These are phyloP conservation scores for Stegastes partitus DNA, from an alignment of 2,113 vertebrate species.

Conservation along the genomic window DNA sequence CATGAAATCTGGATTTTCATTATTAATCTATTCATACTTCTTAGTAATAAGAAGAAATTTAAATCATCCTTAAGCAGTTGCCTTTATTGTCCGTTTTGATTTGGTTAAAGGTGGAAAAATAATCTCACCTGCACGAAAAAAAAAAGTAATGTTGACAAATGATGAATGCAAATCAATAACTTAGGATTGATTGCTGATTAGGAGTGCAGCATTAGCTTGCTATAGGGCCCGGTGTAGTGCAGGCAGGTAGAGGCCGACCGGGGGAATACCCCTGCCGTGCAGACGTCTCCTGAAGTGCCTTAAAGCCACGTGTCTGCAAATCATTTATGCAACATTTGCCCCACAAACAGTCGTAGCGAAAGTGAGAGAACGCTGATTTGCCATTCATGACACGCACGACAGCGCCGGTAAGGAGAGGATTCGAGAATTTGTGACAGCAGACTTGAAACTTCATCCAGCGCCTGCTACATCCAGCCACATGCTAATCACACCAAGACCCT, in stretches of 20 bases:
- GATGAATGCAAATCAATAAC: neutral
- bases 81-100: too few species aligned
- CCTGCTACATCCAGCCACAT: neutral
- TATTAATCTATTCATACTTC: too few species aligned
- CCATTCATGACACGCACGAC: conserved; percentile 35
- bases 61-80: too few species aligned
- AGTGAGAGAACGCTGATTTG: conserved; percentile 41
- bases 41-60: too few species aligned
- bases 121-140: neutral
- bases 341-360: conserved; percentile 54
- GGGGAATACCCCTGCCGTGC: conserved; percentile 48
- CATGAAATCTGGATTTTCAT: too few species aligned
- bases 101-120: too few species aligned
- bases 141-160: neutral
- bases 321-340: conserved; percentile 39
- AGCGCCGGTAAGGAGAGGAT: conserved; percentile 17
- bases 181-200: neutral
- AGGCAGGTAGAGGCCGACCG: neutral
- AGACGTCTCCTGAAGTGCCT: conserved; percentile 18
- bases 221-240: neutral
- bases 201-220: neutral
- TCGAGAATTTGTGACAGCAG: neutral
- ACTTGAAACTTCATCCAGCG: conserved; percentile 4
- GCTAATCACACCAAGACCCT: neutral
- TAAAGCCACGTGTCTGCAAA: conserved; percentile 35